Conservation (phyloP, 1,140 invertebrate species). For the Drosophila prosaltans region DNA sequence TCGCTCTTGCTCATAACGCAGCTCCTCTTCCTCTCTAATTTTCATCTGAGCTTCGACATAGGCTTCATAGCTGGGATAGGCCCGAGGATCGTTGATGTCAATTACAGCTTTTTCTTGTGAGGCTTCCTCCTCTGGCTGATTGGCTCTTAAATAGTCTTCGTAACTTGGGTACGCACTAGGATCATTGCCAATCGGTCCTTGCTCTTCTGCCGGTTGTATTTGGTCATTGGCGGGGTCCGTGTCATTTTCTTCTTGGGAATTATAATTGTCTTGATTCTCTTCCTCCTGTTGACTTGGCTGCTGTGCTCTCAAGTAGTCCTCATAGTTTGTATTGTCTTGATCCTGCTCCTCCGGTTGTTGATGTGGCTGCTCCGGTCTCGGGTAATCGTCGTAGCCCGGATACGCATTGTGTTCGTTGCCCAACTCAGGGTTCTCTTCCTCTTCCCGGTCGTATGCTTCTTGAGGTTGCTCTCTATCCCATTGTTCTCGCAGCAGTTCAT, state of each 20-base stretch:
- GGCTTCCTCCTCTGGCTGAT: not conserved
- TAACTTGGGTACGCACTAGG: not conserved
- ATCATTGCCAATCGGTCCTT: not conserved
- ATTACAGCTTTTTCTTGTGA: not conserved
- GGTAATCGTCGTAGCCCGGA: not conserved
- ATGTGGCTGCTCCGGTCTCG: not conserved
- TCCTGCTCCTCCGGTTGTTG: slow-evolving; percentile 7
- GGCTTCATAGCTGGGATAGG: slow-evolving; percentile 29
- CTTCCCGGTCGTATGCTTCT: not conserved
- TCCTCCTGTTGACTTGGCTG: slow-evolving; percentile 25
- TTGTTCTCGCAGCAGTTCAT: slow-evolving; percentile 10
- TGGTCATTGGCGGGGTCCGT: slow-evolving; percentile 25
- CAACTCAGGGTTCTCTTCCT: not conserved
- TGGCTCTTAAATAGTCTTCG: not conserved
- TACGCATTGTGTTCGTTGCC: not conserved
- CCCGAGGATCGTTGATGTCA: not conserved
- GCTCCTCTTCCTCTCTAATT: slow-evolving; percentile 5
- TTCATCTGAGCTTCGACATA: slow-evolving; percentile 30
- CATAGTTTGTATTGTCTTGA: slow-evolving; percentile 27
- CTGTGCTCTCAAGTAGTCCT: slow-evolving; percentile 29
- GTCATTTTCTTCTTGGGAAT: slow-evolving; percentile 9
- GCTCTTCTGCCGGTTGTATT: not conserved
- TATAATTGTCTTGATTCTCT: slow-evolving; percentile 15
- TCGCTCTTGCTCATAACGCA: slow-evolving; percentile 15
- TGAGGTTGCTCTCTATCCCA: slow-evolving; percentile 17